Conservation (phyloP, 2,113 vertebrate genomes). For the Nicator chloris region DNA sequence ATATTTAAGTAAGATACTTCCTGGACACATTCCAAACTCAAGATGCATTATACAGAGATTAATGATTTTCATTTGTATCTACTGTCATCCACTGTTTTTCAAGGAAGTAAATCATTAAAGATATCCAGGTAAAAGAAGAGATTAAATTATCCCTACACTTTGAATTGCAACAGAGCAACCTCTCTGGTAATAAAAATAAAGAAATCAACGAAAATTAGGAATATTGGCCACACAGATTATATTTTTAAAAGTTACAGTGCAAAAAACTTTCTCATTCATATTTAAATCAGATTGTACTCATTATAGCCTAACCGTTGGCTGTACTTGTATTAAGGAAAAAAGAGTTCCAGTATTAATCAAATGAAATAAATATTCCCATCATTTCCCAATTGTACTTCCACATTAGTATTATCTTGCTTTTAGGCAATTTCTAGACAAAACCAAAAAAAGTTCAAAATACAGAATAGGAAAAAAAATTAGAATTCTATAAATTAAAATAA, state of each 20-base stretch:
- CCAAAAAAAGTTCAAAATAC: not conserved
- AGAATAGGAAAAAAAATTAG: not conserved
- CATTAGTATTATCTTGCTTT: not conserved
- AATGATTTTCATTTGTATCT: not conserved
- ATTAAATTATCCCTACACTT: not conserved
- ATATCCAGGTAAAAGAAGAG: not conserved
- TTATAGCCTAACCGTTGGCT: not conserved
- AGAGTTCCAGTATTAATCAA: not conserved
- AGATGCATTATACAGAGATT: not conserved
- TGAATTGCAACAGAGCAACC: not conserved
- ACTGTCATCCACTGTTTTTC: not conserved
- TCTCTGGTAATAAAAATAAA: not conserved
- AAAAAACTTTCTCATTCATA: not conserved
- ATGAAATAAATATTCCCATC: not conserved
- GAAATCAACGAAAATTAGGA: not conserved
- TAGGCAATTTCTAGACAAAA: not conserved
- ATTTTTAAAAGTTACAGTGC: not conserved
- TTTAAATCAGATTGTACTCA: not conserved
- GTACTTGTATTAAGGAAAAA: not conserved
- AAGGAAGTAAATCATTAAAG: not conserved
- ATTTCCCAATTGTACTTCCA: not conserved
- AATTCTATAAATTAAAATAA: not conserved
- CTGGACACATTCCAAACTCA: not conserved
- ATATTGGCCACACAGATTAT: not conserved
- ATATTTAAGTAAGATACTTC: not conserved